Percentiles rank a stretch among this genome's conserved stretches.
These are phyloP conservation scores for Medauroidea extradentata DNA, from an alignment of 1,140 invertebrate species.

Conservation along the genomic window DNA sequence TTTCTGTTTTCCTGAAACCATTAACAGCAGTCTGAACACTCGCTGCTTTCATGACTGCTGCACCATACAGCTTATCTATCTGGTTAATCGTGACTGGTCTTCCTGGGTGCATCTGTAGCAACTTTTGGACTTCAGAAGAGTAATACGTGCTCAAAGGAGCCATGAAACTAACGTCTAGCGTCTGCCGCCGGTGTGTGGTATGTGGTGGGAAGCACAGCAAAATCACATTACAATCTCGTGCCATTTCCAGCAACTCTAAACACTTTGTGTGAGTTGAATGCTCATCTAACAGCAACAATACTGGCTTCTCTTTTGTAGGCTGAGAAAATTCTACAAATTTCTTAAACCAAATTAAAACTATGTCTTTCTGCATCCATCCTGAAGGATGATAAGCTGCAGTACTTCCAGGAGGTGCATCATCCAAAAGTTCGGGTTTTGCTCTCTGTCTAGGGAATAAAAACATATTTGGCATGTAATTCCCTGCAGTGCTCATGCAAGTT, in stretches of 20 bases:
- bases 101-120: constrained; percentile 32
- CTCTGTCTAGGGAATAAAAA: constrained; percentile 36
- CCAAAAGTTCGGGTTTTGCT: constrained; percentile 9
- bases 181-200: constrained; percentile 41
- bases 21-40: too few species aligned
- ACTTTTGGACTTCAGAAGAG: constrained; percentile 38
- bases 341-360: constrained; percentile 36
- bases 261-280: constrained; percentile 29
- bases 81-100: constrained; percentile 31
- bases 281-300: constrained; percentile 35
- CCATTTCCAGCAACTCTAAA: constrained; percentile 9
- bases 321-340: constrained; percentile 30
- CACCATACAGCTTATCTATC: constrained; percentile 29
- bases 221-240: constrained; percentile 31
- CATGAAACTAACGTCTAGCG: constrained; percentile 36
- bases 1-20: too few species aligned
- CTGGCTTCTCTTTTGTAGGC: constrained; percentile 26
- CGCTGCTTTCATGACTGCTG: constrained; percentile 28
- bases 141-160: constrained; percentile 34
- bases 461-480: constrained; percentile 28
- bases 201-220: constrained; percentile 38
- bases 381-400: background rate
- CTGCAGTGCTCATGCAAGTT: constrained; percentile 27
- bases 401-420: constrained; percentile 15
- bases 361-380: constrained; percentile 29